Conservation (phyloP, 1,140 invertebrate genomes). For the Periplaneta americana region DNA sequence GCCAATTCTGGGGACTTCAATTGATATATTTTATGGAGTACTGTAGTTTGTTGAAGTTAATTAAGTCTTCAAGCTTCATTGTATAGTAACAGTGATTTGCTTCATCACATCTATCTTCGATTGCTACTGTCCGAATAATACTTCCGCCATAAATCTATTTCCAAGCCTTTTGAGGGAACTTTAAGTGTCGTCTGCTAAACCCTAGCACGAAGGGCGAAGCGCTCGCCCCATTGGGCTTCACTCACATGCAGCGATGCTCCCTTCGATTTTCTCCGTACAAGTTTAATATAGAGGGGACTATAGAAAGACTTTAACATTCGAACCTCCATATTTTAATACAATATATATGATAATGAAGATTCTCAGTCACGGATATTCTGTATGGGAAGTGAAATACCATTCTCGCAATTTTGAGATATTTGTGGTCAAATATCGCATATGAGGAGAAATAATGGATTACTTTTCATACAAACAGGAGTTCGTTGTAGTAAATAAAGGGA, state of each 20-base stretch:
- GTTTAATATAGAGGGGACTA: not conserved
- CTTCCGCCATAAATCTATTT: not conserved
- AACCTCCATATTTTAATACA: not conserved
- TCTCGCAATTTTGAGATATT: too few species aligned
- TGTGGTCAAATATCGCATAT: too few species aligned
- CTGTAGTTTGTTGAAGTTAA: too few species aligned
- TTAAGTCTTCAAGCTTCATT: too few species aligned
- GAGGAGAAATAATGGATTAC: too few species aligned
- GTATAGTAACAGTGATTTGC: too few species aligned
- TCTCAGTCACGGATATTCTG: not conserved
- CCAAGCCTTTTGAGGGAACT: not conserved
- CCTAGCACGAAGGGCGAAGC: not conserved
- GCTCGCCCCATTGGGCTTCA: not conserved
- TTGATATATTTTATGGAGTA: too few species aligned
- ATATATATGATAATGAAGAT: not conserved
- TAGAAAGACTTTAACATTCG: not conserved
- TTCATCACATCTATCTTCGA: too few species aligned
- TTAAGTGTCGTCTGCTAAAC: not conserved
- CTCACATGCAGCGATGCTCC: not conserved
- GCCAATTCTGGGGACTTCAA: too few species aligned
- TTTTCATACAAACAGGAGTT: too few species aligned
- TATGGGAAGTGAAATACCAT: too few species aligned
- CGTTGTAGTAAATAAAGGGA: too few species aligned
- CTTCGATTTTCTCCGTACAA: not conserved
- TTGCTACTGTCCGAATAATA: not conserved